These are phyloP conservation scores for Dryomyza anilis DNA, from an alignment of 2,888 invertebrate genomes.

Conservation along the genomic window DNA sequence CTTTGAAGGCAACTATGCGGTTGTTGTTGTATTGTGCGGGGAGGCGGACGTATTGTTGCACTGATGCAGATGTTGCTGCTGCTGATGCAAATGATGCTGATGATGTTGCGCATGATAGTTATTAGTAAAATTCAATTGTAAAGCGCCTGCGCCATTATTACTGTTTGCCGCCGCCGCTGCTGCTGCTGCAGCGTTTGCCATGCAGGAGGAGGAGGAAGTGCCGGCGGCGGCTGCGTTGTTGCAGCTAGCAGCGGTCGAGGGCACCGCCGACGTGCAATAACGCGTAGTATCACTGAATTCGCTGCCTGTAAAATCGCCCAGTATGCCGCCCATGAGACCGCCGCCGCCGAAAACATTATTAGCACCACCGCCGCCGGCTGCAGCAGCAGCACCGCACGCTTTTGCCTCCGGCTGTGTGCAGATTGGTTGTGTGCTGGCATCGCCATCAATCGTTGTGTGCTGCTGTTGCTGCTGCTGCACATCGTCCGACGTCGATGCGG, in stretches of 20 bases:
- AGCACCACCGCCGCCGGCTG: constrained; percentile 27
- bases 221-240: too few species aligned
- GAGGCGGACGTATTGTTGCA: constrained; percentile 41
- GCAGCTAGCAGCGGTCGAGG: constrained; percentile 37
- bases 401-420: constrained; percentile 61
- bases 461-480: constrained; percentile 52
- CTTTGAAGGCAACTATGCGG: constrained; percentile 36
- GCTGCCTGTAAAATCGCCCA: constrained; percentile 57
- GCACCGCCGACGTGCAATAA: constrained; percentile 55
- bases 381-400: constrained; percentile 35
- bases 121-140: constrained; percentile 56
- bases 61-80: constrained; percentile 31
- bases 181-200: too few species aligned
- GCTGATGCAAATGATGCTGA: constrained; percentile 41
- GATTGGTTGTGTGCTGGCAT: constrained; percentile 54
- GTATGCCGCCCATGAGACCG: constrained; percentile 55
- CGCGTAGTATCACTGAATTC: constrained; percentile 59
- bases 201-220: constrained; percentile 28
- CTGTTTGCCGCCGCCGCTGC: constrained; percentile 32
- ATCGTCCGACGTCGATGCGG: constrained; percentile 45
- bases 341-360: constrained; percentile 41
- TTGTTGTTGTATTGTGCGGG: constrained; percentile 27
- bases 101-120: constrained; percentile 48
- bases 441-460: constrained; percentile 50
- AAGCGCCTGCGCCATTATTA: constrained; percentile 51